Base-by-base conservation (phyloP, 1,140 invertebrate species). In the Leptestheria dahalacensis region DNA sequence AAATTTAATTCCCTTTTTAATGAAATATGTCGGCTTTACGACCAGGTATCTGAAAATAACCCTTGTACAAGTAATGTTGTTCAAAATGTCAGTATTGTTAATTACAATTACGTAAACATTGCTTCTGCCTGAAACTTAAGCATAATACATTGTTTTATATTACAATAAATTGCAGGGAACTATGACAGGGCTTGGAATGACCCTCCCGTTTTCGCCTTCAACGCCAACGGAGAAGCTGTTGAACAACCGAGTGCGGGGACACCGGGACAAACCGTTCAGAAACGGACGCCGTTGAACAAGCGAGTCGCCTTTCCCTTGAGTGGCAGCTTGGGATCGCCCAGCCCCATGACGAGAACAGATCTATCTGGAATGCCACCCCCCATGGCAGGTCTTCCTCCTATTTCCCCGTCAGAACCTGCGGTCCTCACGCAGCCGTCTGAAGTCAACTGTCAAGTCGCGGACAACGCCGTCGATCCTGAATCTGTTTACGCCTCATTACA, bases 101-200 rank as follows among this genome's bases (percentile, higher is more conserved):
- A 41, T 41, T 41, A 9, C 33, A 41, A 9, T 41, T 41, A n/a
- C n/a, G n/a, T n/a, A n/a, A n/a, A n/a, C n/a, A n/a, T n/a, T n/a
- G n/a, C n/a, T n/a, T n/a, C n/a, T n/a, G n/a, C n/a, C n/a, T n/a
- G n/a, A n/a, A n/a, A n/a, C n/a, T n/a, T n/a, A n/a, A n/a, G n/a
- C n/a, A 6, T 52, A 52, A 12, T 29, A 10, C 26, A 3, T 41
- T 10, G 2, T 24, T n/a, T 56, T 3, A 12, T 56, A 10, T 9
- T 56, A 41, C 18, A n/a, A n/a, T n/a, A n/a, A n/a, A n/a, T 10
- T 55, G 3, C 41, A 60, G 58, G 58, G 12, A 60, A 60, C 52
- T 49, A 49, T 50, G 58, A 60, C 20, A 48, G 58, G 50, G 58
- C 58, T 3, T 60, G 58, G 58, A 60, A 60, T 29, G 58, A 60